Evolutionary conservation across 2,888 invertebrate species (phyloP).

Genomic region (Andrena marginata): DNA sequence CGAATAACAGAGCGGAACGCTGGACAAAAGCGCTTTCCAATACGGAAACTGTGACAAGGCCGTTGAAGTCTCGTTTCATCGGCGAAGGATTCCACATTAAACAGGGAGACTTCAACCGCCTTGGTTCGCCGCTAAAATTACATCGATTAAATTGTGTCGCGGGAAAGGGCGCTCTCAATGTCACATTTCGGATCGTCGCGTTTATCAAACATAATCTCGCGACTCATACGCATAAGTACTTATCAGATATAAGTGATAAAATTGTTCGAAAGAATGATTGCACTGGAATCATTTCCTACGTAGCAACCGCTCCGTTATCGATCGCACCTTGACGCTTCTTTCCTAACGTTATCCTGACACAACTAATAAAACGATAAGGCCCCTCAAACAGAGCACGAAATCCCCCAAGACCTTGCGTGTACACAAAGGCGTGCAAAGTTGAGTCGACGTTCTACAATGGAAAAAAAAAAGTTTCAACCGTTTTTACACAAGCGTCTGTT

Average conservation of each 20-base stretch:
- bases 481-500: not conserved
- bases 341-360: slow-evolving; percentile 41
- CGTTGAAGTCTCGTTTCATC: not conserved
- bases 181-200: not conserved
- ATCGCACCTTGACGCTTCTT: slow-evolving; percentile 36
- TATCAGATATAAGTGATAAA: slow-evolving; percentile 41
- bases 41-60: slow-evolving; percentile 1
- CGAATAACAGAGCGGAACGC: not conserved
- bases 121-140: too few relatives aligned
- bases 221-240: slow-evolving; percentile 29
- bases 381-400: slow-evolving; percentile 5
- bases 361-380: slow-evolving; percentile 47
- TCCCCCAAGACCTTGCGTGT: not conserved
- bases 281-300: slow-evolving; percentile 35
- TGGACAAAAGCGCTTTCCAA: not conserved
- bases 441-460: not conserved
- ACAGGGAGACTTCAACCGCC: not conserved
- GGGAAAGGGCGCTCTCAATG: too few relatives aligned
- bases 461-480: not conserved
- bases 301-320: slow-evolving; percentile 37
- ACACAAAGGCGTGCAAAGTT: slow-evolving; percentile 4
- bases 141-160: too few relatives aligned
- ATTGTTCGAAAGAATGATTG: slow-evolving; percentile 4
- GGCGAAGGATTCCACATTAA: not conserved
- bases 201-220: slow-evolving; percentile 1